A percentile compares a stretch with the other conserved stretches of the same genome.
These are phyloP conservation scores for Phymorhynchus buccinoides DNA, from an alignment of 1,140 invertebrate genomes.

Conservation along the genomic window DNA sequence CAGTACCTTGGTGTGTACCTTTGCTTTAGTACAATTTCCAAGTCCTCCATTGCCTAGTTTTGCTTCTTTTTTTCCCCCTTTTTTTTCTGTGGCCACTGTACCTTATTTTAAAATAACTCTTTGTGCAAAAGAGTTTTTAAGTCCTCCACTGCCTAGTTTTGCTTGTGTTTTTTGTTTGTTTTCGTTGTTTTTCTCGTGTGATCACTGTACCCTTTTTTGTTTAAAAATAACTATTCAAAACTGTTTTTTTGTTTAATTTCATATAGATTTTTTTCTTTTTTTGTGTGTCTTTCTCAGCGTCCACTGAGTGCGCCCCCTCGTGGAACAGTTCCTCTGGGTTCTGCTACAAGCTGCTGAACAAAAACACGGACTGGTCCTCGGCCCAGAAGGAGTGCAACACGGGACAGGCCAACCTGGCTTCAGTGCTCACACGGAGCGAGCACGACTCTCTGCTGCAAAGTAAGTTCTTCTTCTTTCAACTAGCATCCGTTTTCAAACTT, in stretches of 20 bases:
- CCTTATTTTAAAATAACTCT: too few relatives aligned
- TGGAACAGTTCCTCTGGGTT: background rate
- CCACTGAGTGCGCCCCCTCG: conserved; percentile 2
- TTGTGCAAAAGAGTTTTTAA: too few relatives aligned
- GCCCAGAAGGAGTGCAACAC: conserved; percentile 24
- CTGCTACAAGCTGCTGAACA: conserved; percentile 21
- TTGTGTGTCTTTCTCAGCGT: background rate
- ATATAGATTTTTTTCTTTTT: background rate
- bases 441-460: background rate
- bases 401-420: background rate
- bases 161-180: too few relatives aligned
- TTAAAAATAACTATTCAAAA: too few relatives aligned
- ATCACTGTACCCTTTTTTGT: too few relatives aligned
- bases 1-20: conserved; percentile 1
- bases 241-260: too few relatives aligned
- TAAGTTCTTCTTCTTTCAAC: background rate
- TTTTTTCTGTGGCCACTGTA: too few relatives aligned
- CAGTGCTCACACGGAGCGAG: background rate
- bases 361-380: conserved; percentile 15
- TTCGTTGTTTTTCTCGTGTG: too few relatives aligned
- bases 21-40: background rate
- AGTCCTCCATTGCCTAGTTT: too few relatives aligned
- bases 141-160: too few relatives aligned
- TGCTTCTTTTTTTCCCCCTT: too few relatives aligned
- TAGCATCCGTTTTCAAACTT: too few relatives aligned